Evolutionary conservation across 2,797 vertebrate species (phyloP), one percentile per base, ranked within the genome.

Genomic region (Anolis apletophallus): DNA sequence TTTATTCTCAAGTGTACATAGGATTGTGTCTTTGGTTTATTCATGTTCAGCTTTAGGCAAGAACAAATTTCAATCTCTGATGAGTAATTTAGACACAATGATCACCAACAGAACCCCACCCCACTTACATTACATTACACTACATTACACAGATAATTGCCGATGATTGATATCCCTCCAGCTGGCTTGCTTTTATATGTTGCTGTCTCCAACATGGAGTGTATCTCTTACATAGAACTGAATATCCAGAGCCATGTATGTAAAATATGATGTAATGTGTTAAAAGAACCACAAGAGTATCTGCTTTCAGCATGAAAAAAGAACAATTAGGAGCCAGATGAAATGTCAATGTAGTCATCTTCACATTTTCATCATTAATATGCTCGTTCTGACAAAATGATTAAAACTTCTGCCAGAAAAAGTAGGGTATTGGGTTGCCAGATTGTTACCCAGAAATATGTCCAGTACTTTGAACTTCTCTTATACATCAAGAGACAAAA

Each of bases 11-110:
- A 67, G 59, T 57, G 72, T 50, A 54, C 72, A 83, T 34, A 29
- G 32, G n/a, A n/a, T 32, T 57, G 72, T 21, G 46, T 9, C 50
- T 82, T 69, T 76, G 88, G 74, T 50, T 84, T 79, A 87, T 0
- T 1, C 80, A 72, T 81, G 87, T 54, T 82, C 78, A 77, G 46
- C 14, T 84, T 80, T 73, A 94, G 76, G 21, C 75, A 87, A 87
- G 54, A 76, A 55, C 61, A 46, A 83, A 83, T 89, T 54, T 86
- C 84, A 19, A 50, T 26, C 40, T 89, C 40, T 9, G 89, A 80
- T 74, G 85, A 73, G 71, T 55, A 1, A 0, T n/a, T 34, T 75
- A 91, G 81, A 89, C 86, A 79, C 85, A 86, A 82, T 17, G 86
- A 90, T 89, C 81, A n/a, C 75, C 46, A 73, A 21, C 29, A 77